These are phyloP conservation scores for Irena cyanogastra DNA, from an alignment of 2,113 vertebrate species.

Conservation along the genomic window DNA sequence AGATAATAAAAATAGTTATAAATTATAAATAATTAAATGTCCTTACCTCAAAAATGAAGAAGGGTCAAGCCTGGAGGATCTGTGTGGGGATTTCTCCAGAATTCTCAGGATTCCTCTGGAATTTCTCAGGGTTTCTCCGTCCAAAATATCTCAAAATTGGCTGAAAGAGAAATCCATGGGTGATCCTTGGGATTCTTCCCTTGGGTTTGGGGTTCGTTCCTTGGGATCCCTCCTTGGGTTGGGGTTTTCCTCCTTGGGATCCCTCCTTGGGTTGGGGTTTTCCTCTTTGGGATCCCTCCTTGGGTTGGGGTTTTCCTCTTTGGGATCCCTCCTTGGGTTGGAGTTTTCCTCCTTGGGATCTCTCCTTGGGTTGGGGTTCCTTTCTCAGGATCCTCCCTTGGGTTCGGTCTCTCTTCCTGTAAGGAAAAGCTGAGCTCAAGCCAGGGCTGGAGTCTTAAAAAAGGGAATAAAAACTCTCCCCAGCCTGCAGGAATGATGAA, in stretches of 20 bases:
- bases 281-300: fast-evolving
- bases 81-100: neutral
- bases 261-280: neutral
- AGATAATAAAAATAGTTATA: neutral
- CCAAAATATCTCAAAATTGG: neutral
- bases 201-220: neutral
- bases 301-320: neutral
- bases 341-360: neutral
- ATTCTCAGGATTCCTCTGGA: neutral
- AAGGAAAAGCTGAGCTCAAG: neutral
- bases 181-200: neutral
- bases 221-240: fast-evolving
- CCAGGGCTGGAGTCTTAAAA: neutral
- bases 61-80: neutral
- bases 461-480: neutral
- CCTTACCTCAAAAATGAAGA: neutral
- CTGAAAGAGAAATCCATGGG: neutral
- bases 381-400: neutral
- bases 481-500: neutral
- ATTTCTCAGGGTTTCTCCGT: neutral
- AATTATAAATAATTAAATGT: neutral
- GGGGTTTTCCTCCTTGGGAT: neutral
- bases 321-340: neutral
- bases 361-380: too few relatives aligned
- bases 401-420: neutral